Evolutionary conservation across 1,140 invertebrate species (phyloP), one percentile per base, ranked within the genome.

Genomic region (Anthonomus grandis): DNA sequence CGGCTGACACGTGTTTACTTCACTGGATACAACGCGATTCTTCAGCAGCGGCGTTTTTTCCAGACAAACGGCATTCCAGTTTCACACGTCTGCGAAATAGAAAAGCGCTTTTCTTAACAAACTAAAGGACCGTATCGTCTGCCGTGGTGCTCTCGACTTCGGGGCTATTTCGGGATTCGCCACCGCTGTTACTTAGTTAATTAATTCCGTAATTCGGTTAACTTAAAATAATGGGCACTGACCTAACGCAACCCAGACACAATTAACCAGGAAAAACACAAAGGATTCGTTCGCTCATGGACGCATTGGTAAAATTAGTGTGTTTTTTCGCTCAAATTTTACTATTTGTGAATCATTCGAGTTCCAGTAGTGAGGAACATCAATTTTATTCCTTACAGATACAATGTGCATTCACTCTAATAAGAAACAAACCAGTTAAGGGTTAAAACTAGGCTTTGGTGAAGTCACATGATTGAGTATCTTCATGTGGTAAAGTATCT

Each of bases 61-160:
- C 38, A 55, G 52, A 55, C 52, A 46, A 55, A 55, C 46, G 42
- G 52, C 52, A 55, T 55, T 55, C 52, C 52, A 38, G 31, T 46
- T 46, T 46, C 41, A 55, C 52, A 55, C 52, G 52, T 47, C 42
- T 55, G 52, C 42, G 42, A 55, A 55, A 55, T 55, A 55, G 52
- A 55, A 55, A 55, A 55, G 52, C 52, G 41, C 52, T 55, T 55
- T 55, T 55, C 52, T 55, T 55, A 37, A 55, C 41, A 55, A 55
- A 55, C 52, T 55, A 55, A 55, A 55, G 52, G 31, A 55, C 52
- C 52, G 52, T n/a, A 55, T 36, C 41, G 42, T 55, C 52, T 55
- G 52, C n/a, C n/a, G n/a, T n/a, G n/a, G n/a, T n/a, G n/a, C n/a
- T n/a, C n/a, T n/a, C n/a, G n/a, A 42, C 19, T 18, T 55, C 52